Percentiles rank a stretch among this genome's conserved stretches.
Evolutionary conservation across 2,888 invertebrate genomes (phyloP).

Genomic region (Alitta virens): DNA sequence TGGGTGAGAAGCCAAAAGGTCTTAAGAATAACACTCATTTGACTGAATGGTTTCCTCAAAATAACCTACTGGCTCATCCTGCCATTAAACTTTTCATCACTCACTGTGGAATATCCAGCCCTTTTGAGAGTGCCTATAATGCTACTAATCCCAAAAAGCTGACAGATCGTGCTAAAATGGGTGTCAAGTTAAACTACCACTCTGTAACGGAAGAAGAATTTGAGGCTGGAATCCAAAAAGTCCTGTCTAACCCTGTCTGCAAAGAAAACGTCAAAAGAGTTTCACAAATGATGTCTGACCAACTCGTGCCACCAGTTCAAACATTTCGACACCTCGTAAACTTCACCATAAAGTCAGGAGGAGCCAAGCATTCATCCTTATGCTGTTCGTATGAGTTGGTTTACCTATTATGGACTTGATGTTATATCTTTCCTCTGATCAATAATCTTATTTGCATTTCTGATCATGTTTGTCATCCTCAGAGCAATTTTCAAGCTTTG

Average conservation of each 20-base stretch:
- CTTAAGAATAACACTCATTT: constrained; percentile 5
- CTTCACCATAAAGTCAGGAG: not conserved
- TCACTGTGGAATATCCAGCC: constrained; percentile 13
- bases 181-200: not conserved
- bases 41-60: constrained; percentile 14
- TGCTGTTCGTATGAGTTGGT: no score
- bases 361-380: not conserved
- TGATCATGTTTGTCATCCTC: no score
- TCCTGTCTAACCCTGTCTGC: not conserved
- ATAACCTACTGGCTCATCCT: constrained; percentile 8
- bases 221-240: not conserved
- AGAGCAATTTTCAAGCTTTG: no score
- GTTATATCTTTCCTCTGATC: no score
- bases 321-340: not conserved
- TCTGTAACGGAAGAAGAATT: not conserved
- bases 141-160: constrained; percentile 1
- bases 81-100: constrained; percentile 12
- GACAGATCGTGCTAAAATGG: constrained; percentile 6
- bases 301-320: not conserved
- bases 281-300: constrained; percentile 6
- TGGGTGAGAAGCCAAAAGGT: not conserved
- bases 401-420: no score
- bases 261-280: constrained; percentile 2
- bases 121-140: constrained; percentile 6
- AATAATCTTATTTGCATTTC: no score